Percentiles rank a stretch among this genome's conserved stretches.
Conservation (phyloP, 2,888 invertebrate species). For the Oscheius sp. region DNA sequence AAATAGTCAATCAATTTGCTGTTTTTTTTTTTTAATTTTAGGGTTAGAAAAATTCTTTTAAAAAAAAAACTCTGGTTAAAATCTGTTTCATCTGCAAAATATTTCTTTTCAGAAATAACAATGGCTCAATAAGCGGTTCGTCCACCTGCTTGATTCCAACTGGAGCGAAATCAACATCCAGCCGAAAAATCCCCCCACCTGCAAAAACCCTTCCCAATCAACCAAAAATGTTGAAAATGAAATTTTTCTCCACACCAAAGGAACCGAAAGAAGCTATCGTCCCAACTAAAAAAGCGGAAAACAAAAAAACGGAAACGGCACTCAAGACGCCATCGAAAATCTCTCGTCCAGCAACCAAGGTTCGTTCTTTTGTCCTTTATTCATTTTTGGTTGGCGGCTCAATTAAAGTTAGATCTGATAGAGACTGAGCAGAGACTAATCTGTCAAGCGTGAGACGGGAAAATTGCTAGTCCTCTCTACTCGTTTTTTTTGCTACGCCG, state of each 20-base stretch:
- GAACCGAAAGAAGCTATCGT: neutral
- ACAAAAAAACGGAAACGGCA: slow-evolving; percentile 18
- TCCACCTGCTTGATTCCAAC: neutral
- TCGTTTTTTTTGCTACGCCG: too few relatives aligned
- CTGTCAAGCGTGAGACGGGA: slow-evolving; percentile 1
- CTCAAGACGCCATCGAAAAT: neutral
- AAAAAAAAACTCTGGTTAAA: too few relatives aligned
- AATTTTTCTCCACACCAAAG: slow-evolving; percentile 18
- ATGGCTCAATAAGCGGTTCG: slow-evolving; percentile 25
- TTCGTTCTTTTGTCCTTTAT: too few relatives aligned
- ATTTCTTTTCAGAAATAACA: slow-evolving; percentile 25
- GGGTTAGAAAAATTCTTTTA: neutral
- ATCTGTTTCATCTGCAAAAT: too few relatives aligned
- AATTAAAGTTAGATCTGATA: too few relatives aligned
- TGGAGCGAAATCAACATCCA: neutral
- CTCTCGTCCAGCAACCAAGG: slow-evolving; percentile 17
- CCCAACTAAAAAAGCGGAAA: slow-evolving; percentile 20
- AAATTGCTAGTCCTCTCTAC: slow-evolving; percentile 8
- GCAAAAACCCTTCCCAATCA: neutral
- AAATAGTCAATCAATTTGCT: too few relatives aligned
- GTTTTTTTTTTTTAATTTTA: neutral
- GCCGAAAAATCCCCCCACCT: neutral
- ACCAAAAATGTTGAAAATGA: slow-evolving; percentile 33
- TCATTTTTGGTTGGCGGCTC: too few relatives aligned
- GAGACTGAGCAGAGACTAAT: too few relatives aligned